Evolutionary conservation across 2,888 invertebrate species (phyloP).

Genomic region (Diabrotica balteata): DNA sequence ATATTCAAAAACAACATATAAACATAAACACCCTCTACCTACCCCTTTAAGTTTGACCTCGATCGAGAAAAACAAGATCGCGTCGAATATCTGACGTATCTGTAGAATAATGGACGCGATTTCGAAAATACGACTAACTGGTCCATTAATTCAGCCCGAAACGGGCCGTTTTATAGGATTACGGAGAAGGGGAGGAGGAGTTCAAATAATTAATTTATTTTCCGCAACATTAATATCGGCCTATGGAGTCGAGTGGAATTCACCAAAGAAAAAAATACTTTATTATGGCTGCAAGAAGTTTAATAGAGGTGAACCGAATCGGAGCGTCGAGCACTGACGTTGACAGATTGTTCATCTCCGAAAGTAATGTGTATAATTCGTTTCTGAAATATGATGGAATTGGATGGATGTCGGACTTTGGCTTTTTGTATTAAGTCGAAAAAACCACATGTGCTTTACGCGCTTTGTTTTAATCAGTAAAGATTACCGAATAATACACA

Average conservation of each 20-base stretch:
- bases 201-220: constrained; percentile 26
- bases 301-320: background rate
- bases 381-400: background rate
- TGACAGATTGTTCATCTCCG: constrained; percentile 2
- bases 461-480: too few relatives aligned
- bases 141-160: constrained; percentile 22
- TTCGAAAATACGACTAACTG: constrained; percentile 24
- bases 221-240: constrained; percentile 26
- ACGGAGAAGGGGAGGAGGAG: background rate
- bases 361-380: background rate
- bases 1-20: too few relatives aligned
- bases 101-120: constrained; percentile 21
- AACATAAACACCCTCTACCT: too few relatives aligned
- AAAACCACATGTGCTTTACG: too few relatives aligned
- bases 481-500: too few relatives aligned
- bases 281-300: constrained; percentile 1
- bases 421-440: too few relatives aligned
- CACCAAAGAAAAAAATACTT: constrained; percentile 14
- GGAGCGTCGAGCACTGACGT: background rate
- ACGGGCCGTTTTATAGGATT: constrained; percentile 21
- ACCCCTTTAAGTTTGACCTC: too few relatives aligned
- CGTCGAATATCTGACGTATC: constrained; percentile 10
- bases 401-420: too few relatives aligned
- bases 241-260: constrained; percentile 3
- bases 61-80: background rate